Conservation (phyloP, 2,113 vertebrate genomes). For the Hypocryptadius cinnamomeus region DNA sequence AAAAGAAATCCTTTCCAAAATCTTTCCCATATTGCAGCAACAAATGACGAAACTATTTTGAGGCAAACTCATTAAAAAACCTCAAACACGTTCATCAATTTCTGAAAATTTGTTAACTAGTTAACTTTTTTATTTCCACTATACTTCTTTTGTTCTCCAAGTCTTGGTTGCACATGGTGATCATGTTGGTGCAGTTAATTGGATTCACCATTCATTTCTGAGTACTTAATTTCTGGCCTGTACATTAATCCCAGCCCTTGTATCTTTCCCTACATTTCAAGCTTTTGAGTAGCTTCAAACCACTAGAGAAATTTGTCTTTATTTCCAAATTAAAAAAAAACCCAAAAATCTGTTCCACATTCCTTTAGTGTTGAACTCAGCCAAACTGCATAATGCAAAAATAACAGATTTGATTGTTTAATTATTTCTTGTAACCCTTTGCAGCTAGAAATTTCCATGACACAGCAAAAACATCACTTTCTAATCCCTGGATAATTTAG, state of each 20-base stretch:
- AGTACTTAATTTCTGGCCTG: background rate
- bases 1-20: background rate
- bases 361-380: background rate
- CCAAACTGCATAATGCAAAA: background rate
- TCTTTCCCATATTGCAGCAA: background rate
- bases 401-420: background rate
- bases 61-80: background rate
- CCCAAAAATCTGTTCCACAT: background rate
- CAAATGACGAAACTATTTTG: background rate
- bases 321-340: background rate
- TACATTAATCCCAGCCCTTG: background rate
- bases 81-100: fast-evolving
- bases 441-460: background rate
- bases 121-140: background rate
- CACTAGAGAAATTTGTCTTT: background rate
- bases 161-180: background rate
- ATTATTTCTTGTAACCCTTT: background rate
- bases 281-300: background rate
- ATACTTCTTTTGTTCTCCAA: background rate
- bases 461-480: background rate
- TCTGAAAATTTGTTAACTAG: background rate
- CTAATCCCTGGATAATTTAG: background rate
- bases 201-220: background rate
- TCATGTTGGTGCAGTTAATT: background rate
- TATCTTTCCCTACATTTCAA: background rate